Evolutionary conservation across 1,140 invertebrate species (phyloP).

Genomic region (Trialeurodes vaporariorum): DNA sequence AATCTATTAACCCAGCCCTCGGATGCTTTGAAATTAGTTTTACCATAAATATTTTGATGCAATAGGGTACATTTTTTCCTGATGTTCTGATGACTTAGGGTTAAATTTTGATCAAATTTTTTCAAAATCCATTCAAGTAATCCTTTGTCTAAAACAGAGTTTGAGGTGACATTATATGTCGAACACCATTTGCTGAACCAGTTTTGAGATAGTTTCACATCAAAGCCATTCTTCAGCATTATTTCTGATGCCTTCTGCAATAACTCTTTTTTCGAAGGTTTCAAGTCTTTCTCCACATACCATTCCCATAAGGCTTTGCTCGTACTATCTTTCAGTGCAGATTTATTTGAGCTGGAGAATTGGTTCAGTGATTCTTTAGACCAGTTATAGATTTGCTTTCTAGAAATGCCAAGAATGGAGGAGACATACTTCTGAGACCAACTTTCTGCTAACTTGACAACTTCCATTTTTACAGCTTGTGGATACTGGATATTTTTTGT

Average conservation of each 20-base stretch:
- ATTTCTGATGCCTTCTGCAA: background rate
- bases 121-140: background rate
- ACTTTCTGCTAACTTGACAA: background rate
- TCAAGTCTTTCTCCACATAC: background rate
- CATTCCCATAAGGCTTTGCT: background rate
- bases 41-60: background rate
- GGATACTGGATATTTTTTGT: background rate
- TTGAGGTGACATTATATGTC: background rate
- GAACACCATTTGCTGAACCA: background rate
- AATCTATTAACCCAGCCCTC: background rate
- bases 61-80: background rate
- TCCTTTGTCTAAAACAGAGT: background rate
- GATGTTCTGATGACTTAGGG: background rate
- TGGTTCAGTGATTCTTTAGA: background rate
- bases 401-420: background rate
- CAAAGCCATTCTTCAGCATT: background rate
- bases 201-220: background rate
- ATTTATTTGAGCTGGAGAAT: background rate
- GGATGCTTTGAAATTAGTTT: background rate
- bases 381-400: background rate
- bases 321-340: background rate
- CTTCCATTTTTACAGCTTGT: background rate
- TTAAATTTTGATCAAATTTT: background rate
- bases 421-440: background rate
- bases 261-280: background rate